Base-by-base conservation (phyloP, 2,888 invertebrate species). In the Asteroscopus sphinx region DNA sequence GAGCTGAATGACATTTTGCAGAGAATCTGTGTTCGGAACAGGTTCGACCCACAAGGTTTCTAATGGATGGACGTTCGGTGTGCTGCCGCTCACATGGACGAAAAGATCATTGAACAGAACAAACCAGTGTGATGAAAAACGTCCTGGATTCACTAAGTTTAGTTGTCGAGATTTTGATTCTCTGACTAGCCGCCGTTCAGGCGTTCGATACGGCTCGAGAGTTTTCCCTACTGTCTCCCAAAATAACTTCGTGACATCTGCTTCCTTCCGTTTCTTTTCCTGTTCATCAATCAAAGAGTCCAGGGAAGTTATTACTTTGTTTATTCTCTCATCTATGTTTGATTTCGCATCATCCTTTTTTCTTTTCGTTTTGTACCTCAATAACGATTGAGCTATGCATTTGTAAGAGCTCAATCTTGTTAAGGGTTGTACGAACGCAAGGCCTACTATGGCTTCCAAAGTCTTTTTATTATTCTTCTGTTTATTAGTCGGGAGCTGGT, bases 81-180 rank as follows among this genome's bases (percentile, higher is more conserved):
- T 95, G 21, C 96, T 96, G 32, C 96, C 96, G 77, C 95, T 95
- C 21, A 96, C 92, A 80, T 98, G 97, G 53, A 98, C 95, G 65
- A 98, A 96, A 52, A 96, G 92, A 87, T 98, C 98, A 53, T 96
- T 97, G 80, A 98, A 96, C 45, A 98, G 92, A 70, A 98, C 95
- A 79, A 98, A 97, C 95, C 96, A 96, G 79, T 97, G 97, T 0
- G 96, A 96, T 3, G 96, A 96, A 85, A 98, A 97, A 64, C 97
- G 95, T 16, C 97, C 96, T 25, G 96, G 96, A 79, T 96, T 96
- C 3, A 95, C 93, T 59, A 98, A 90, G 68, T 95, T 95, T 2
- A 98, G 87, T 0, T 96, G 96, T 68, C 96, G 95, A 6, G 96
- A 94, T 73, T 96, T 96, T 1, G 98, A 98, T 76, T 98, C 98